A percentile compares a stretch with the other conserved stretches of the same genome.
Conservation (phyloP, 2,113 vertebrate genomes). For the Epinephelus fuscoguttatus region DNA sequence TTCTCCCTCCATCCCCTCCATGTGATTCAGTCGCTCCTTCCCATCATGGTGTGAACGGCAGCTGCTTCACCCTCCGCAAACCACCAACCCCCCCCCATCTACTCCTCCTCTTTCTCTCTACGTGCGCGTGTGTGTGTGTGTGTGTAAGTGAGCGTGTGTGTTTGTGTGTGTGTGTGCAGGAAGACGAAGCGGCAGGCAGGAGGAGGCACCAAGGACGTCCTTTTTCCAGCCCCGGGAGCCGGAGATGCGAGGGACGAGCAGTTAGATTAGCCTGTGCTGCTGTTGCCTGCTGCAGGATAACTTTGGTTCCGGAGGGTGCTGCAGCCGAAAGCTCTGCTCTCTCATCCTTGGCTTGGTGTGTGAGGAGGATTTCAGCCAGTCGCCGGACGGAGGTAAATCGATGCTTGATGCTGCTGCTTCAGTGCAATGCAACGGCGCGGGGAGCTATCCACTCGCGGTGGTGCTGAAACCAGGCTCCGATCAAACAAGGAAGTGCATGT, state of each 20-base stretch:
- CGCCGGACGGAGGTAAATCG: slow-evolving; percentile 81
- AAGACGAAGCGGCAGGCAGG: slow-evolving; percentile 61
- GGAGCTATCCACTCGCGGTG: slow-evolving; percentile 75
- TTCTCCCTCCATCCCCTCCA: slow-evolving; percentile 56
- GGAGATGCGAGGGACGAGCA: slow-evolving; percentile 80
- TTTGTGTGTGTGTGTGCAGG: slow-evolving; percentile 55
- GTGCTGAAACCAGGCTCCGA: slow-evolving; percentile 77
- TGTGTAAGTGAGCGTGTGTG: slow-evolving; percentile 16
- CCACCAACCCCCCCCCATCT: slow-evolving; percentile 49
- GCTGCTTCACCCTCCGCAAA: slow-evolving; percentile 68
- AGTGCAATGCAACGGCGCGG: slow-evolving; percentile 2
- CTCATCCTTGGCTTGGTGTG: slow-evolving; percentile 48
- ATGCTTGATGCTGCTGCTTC: slow-evolving; percentile 30
- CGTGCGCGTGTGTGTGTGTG: background rate
- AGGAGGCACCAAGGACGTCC: slow-evolving; percentile 84
- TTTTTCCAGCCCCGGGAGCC: slow-evolving; percentile 74
- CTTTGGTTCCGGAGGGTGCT: slow-evolving; percentile 58
- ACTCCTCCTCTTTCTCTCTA: slow-evolving; percentile 47
- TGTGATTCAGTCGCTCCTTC: slow-evolving; percentile 72
- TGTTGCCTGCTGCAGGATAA: slow-evolving; percentile 69
- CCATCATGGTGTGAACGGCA: slow-evolving; percentile 68
- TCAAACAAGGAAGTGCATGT: slow-evolving; percentile 62
- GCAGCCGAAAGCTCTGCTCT: slow-evolving; percentile 29
- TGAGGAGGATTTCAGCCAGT: slow-evolving; percentile 61
- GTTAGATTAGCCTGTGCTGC: slow-evolving; percentile 63